A percentile compares a stretch with the other conserved stretches of the same genome.
phyloP scores from a whole-genome alignment of 2,888 invertebrate genomes.

The Eulithis testata region DNA sequence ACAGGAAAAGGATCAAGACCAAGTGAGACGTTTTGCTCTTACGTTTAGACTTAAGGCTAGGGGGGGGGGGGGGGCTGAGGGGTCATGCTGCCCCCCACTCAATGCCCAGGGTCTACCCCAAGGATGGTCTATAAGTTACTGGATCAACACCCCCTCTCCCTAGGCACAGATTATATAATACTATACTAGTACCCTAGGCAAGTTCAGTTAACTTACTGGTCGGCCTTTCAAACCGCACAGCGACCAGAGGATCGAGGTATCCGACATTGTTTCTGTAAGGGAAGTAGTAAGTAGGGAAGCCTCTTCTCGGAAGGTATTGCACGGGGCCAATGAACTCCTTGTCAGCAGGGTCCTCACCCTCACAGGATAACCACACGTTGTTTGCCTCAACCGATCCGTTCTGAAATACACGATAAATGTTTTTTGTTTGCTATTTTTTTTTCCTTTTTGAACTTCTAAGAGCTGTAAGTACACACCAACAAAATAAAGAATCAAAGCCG shows the following conservation, averaged over 20 bases:
- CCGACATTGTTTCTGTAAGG: conserved; percentile 93
- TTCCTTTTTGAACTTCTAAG: no score
- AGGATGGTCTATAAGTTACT: no score
- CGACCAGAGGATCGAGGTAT: conserved; percentile 95
- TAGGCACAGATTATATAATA: no score
- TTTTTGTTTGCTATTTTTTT: neutral
- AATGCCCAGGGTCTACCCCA: no score
- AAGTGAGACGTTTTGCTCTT: no score
- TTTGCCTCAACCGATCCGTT: conserved; percentile 79
- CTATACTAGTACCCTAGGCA: no score
- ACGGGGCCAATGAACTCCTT: conserved; percentile 96
- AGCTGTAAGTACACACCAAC: no score
- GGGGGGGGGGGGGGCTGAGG: no score
- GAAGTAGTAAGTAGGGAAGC: conserved; percentile 93
- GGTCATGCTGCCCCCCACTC: no score
- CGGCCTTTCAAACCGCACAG: conserved; percentile 93
- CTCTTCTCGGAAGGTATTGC: conserved; percentile 92
- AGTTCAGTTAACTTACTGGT: conserved; percentile 85
- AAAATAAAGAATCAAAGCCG: no score
- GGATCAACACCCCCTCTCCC: no score
- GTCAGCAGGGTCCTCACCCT: conserved; percentile 97
- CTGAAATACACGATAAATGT: conserved; percentile 46
- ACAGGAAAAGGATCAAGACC: neutral
- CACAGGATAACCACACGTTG: conserved; percentile 96
- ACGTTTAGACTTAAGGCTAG: no score